Evolutionary conservation across 2,888 invertebrate genomes (phyloP).

Genomic region (Tetanocera ferruginea): DNA sequence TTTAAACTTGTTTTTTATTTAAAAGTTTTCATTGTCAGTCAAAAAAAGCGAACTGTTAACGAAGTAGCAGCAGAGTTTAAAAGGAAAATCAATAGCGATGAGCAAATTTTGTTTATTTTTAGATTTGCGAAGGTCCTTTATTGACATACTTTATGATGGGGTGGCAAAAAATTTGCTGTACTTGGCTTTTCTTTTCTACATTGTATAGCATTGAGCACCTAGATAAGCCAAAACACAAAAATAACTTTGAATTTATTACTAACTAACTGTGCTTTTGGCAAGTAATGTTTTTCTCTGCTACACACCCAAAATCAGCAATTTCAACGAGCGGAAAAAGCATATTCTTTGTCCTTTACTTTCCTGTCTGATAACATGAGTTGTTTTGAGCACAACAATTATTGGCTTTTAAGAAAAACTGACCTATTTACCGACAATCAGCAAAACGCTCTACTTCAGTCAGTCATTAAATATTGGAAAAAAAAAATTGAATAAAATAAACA

Average conservation of each 20-base stretch:
- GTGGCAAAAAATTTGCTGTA: neutral
- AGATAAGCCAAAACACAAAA: neutral
- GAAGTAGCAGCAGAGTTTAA: neutral
- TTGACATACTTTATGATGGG: neutral
- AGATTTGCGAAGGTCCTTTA: conserved; percentile 13
- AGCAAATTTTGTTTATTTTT: conserved; percentile 8
- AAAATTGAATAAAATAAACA: neutral
- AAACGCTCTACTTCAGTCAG: neutral
- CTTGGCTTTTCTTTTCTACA: neutral
- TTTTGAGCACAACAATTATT: neutral
- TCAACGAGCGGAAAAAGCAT: neutral
- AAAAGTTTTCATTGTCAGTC: no score
- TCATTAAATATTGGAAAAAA: neutral
- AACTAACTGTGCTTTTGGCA: conserved; percentile 4
- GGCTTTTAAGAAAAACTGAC: conserved; percentile 3
- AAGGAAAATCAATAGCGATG: conserved; percentile 3
- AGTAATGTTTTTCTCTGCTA: neutral
- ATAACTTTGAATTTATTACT: neutral
- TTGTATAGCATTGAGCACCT: neutral
- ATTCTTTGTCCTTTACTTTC: neutral
- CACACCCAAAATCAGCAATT: no score
- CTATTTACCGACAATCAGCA: conserved; percentile 10
- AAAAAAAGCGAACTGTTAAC: no score
- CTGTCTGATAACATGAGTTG: neutral
- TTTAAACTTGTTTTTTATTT: no score